Base-by-base conservation (phyloP, 2,888 invertebrate genomes). In the Lapara coniferarum region DNA sequence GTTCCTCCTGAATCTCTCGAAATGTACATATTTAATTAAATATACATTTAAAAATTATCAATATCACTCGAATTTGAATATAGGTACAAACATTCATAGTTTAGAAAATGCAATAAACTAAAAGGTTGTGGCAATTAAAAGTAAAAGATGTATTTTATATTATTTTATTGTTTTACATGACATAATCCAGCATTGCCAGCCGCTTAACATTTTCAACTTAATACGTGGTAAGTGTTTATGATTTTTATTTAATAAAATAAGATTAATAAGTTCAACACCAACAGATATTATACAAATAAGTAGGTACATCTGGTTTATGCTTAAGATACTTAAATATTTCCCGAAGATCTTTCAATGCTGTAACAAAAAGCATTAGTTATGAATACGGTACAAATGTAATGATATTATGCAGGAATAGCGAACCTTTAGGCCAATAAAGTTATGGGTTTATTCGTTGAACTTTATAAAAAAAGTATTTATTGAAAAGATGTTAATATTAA, bases 331-430 rank as follows among this genome's bases (percentile, higher is more conserved):
- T 84, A 85, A 68, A 77, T 73, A 73, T 76, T 72, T 69, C 83
- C 84, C 71, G 75, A 73, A 59, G 77, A 73, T 56, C 73, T 75
- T 66, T 83, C 80, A 51, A 77, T 75, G 56, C 88, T 88, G 86
- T 69, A 88, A 88, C 82, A 84, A 85, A 74, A 57, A 71, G 71
- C 12, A 63, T 68, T 67, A 67, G 16, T 67, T 0, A n/a, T 66
- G 16, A 63, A 63, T 63, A 46, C 49, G 13, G 12, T 5, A 63
- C 44, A 59, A 44, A 44, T 16, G 16, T 12, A 16, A 16, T 55
- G 10, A 10, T 10, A 55, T 25, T 25, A 55, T 55, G 2, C 55
- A 55, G 19, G 55, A 55, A 55, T 55, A 19, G n/a, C 55, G 19
- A 55, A 55, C 55, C 55, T 55, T 55, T 55, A 19, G 55, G 8